phyloP scores from a whole-genome alignment of 2,797 vertebrate genomes.

The Menidia menidia region DNA sequence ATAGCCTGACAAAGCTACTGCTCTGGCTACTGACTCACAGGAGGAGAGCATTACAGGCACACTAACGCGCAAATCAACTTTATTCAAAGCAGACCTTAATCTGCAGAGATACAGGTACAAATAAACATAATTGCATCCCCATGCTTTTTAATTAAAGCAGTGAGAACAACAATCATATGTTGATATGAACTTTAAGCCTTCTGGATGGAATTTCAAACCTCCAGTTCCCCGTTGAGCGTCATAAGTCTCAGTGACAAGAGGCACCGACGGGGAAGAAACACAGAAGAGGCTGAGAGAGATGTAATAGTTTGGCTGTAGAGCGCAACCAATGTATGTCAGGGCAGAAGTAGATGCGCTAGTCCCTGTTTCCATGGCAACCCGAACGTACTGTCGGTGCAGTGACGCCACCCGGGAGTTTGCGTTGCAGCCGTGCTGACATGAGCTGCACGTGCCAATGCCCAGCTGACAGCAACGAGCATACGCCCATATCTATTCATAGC shows the following conservation, averaged over 20 bases:
- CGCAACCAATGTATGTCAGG: slow-evolving; percentile 53
- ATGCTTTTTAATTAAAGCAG: slow-evolving; percentile 27
- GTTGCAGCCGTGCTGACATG: slow-evolving; percentile 66
- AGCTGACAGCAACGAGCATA: slow-evolving; percentile 65
- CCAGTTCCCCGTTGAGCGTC: slow-evolving; percentile 39
- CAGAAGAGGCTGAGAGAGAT: slow-evolving; percentile 11
- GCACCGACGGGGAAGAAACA: background rate
- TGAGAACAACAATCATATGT: slow-evolving; percentile 5
- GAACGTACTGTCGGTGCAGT: slow-evolving; percentile 77
- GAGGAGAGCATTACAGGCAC: background rate
- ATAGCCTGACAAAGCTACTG: slow-evolving; percentile 13
- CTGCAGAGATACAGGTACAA: background rate
- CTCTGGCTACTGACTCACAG: background rate
- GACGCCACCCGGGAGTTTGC: slow-evolving; percentile 74
- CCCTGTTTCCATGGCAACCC: slow-evolving; percentile 85
- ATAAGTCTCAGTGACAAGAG: slow-evolving; percentile 26
- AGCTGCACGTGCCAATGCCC: slow-evolving; percentile 76
- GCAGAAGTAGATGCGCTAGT: slow-evolving; percentile 72
- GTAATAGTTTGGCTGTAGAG: slow-evolving; percentile 57
- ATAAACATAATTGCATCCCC: slow-evolving; percentile 3
- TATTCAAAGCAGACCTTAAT: background rate
- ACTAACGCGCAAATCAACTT: slow-evolving; percentile 1
- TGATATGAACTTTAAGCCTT: slow-evolving; percentile 24
- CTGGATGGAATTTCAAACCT: slow-evolving; percentile 34
- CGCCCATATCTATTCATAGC: slow-evolving; percentile 77